Evolutionary conservation across 2,888 invertebrate genomes (phyloP).

Genomic region (Troides oblongomaculatus): DNA sequence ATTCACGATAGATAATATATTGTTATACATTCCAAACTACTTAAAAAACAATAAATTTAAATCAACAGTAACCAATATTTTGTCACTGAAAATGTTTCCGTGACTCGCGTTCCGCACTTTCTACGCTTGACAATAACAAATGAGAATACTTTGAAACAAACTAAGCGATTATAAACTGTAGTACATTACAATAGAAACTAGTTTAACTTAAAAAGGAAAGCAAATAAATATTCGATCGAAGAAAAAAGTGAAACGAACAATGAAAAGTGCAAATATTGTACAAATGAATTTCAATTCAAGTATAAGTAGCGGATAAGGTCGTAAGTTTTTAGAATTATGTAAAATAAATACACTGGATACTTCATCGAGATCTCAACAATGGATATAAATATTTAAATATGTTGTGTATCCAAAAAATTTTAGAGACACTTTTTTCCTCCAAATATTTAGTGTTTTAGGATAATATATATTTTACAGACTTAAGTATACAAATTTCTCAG

Average conservation of each 20-base stretch:
- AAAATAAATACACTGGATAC: neutral
- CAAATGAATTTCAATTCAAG: slow-evolving; percentile 1
- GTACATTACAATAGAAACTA: neutral
- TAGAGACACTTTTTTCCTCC: too few relatives aligned
- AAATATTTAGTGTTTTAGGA: too few relatives aligned
- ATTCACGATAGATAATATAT: neutral
- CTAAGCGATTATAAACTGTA: slow-evolving; percentile 7
- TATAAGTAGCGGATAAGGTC: slow-evolving; percentile 4
- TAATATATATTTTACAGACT: too few relatives aligned
- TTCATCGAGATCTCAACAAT: neutral
- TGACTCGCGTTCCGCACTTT: slow-evolving; percentile 22
- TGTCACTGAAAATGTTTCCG: slow-evolving; percentile 2
- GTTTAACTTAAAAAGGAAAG: neutral
- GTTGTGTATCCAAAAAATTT: too few relatives aligned
- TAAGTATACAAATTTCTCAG: too few relatives aligned
- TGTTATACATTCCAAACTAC: too few relatives aligned
- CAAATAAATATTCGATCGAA: slow-evolving; percentile 2
- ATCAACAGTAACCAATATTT: neutral
- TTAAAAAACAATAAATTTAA: neutral
- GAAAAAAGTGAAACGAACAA: slow-evolving; percentile 9
- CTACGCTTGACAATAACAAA: slow-evolving; percentile 22
- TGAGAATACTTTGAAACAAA: neutral
- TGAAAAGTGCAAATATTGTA: slow-evolving; percentile 9
- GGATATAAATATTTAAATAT: neutral
- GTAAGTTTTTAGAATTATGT: slow-evolving; percentile 13